phyloP scores from a whole-genome alignment of 2,888 invertebrate genomes.

The Drosophila melanocephala region DNA sequence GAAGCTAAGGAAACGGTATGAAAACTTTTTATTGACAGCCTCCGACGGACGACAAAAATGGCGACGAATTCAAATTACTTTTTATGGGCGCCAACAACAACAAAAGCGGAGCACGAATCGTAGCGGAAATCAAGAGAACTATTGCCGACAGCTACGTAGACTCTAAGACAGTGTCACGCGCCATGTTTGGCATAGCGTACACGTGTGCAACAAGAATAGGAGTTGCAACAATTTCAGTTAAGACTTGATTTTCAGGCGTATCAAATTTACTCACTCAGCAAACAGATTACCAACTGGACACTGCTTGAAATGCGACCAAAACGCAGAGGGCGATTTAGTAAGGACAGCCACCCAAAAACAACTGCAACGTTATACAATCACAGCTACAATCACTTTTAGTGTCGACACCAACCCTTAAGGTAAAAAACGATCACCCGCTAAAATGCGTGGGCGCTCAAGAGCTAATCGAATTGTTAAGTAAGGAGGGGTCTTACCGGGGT shows the following conservation, averaged over 20 bases:
- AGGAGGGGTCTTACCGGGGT: background rate
- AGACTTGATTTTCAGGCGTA: background rate
- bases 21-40: conserved; percentile 44
- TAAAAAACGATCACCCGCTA: conserved; percentile 7
- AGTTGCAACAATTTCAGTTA: background rate
- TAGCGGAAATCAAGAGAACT: conserved; percentile 22
- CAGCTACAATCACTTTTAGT: conserved; percentile 20
- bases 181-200: conserved; percentile 3
- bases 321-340: conserved; percentile 43
- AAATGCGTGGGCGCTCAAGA: conserved; percentile 35
- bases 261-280: conserved; percentile 3
- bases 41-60: conserved; percentile 2
- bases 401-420: conserved; percentile 46
- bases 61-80: conserved; percentile 29
- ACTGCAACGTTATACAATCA: conserved; percentile 34
- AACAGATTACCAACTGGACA: conserved; percentile 16
- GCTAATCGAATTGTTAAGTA: background rate
- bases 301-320: conserved; percentile 42
- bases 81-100: conserved; percentile 34
- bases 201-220: conserved; percentile 6
- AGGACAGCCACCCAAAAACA: conserved; percentile 19
- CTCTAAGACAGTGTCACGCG: conserved; percentile 17
- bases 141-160: background rate
- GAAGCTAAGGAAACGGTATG: conserved; percentile 31
- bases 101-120: conserved; percentile 32